Base-by-base conservation (phyloP, 1,140 invertebrate genomes). In the Cherax destructor region DNA sequence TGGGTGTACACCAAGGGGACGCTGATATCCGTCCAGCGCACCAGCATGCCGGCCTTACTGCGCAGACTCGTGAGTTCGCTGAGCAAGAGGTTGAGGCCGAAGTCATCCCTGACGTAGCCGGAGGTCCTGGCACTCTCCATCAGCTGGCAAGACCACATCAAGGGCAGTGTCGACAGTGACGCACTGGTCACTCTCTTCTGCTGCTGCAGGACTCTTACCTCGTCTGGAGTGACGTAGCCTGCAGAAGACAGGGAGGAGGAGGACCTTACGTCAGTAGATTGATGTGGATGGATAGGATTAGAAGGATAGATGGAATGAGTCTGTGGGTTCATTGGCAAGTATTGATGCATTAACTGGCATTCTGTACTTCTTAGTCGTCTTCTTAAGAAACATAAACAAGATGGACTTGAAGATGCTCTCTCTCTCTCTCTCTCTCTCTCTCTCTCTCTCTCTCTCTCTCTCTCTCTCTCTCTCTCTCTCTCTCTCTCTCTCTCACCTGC, bases 401-500 rank as follows among this genome's bases (percentile, higher is more conserved):
- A 2, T 41, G 2, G 30, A 41, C 30, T 41, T 41, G 30, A 41
- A 41, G 30, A 41, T 41, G 3, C 52, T 56, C 52, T 10, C 52
- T 13, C 52, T 56, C 9, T 9, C 79, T 9, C 79, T 81, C 7
- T 9, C 49, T 56, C 79, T 52, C 79, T 52, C 79, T 21, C 50
- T 56, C 18, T 52, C 50, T 21, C 56, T 56, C 79, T 81, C n/a
- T 5, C 50, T 56, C 49, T 81, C 50, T 59, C 56, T 56, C 56
- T 83, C 52, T 24, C 59, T n/a, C 80, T 30, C 30, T n/a, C n/a
- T 7, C 59, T 56, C 30, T 61, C 80, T 30, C 52, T 5, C 49
- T 61, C 80, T 13, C 52, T 21, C 3, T n/a, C 30, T 1, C 65
- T 89, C 94, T 93, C 94, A 86, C 94, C 94, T 18, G 94, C 94